phyloP scores from a whole-genome alignment of 2,888 invertebrate species.

The Seira ritae region DNA sequence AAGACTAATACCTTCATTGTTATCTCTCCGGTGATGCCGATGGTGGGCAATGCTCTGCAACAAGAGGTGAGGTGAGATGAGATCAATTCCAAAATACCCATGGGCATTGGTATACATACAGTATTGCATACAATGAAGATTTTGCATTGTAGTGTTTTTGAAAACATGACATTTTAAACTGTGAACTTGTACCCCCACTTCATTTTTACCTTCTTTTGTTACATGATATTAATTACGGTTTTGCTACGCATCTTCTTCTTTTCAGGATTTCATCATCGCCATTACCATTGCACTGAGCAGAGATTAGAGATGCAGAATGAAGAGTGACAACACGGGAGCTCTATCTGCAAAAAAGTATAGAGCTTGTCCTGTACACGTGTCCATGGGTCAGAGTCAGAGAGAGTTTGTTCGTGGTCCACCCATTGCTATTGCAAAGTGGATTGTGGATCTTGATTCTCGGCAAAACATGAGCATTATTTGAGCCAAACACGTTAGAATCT shows the following conservation, averaged over 20 bases:
- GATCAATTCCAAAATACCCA: no score
- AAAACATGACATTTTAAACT: neutral
- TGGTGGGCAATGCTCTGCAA: neutral
- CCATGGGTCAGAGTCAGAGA: neutral
- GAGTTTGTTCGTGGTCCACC: neutral
- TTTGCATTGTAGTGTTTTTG: neutral
- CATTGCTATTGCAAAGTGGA: neutral
- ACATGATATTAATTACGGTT: slow-evolving; percentile 11
- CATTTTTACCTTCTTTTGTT: neutral
- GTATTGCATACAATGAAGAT: no score
- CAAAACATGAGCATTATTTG: neutral
- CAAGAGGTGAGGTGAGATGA: no score
- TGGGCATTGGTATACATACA: no score
- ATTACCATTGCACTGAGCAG: neutral
- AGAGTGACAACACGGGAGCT: neutral
- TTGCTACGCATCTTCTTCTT: neutral
- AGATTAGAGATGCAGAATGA: no score
- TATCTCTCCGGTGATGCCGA: neutral
- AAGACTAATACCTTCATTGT: neutral
- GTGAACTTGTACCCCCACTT: neutral
- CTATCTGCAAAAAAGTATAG: neutral
- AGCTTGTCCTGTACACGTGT: neutral
- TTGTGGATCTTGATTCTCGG: neutral
- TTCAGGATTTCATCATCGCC: neutral
- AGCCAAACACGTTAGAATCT: neutral